A percentile compares a stretch with the other conserved stretches of the same genome.
These are phyloP conservation scores for Mirza zaza DNA, from an alignment of 2,113 vertebrate species.

Conservation along the genomic window DNA sequence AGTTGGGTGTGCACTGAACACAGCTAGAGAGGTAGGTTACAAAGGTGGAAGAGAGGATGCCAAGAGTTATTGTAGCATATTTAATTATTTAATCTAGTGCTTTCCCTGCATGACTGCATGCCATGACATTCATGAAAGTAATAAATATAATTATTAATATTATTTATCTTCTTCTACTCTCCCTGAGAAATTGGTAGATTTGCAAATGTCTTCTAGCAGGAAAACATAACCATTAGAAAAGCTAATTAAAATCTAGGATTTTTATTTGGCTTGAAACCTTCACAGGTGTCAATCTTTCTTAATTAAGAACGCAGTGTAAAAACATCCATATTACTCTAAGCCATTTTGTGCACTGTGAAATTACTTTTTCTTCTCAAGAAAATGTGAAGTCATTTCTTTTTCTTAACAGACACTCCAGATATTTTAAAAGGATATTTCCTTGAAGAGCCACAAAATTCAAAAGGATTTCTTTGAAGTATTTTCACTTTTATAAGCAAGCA, in stretches of 20 bases:
- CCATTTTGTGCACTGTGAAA: conserved; percentile 70
- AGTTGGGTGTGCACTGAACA: background rate
- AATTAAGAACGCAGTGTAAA: conserved; percentile 75
- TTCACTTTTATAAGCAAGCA: conserved; percentile 38
- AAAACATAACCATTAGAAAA: conserved; percentile 73
- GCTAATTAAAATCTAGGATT: conserved; percentile 75
- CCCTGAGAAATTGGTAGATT: conserved; percentile 68
- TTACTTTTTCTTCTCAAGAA: conserved; percentile 65
- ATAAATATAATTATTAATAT: conserved; percentile 71
- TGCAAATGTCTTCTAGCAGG: conserved; percentile 72
- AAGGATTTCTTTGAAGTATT: conserved; percentile 47
- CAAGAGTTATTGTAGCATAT: background rate
- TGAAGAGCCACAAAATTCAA: background rate
- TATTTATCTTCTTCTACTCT: conserved; percentile 67
- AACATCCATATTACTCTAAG: conserved; percentile 62
- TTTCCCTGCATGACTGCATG: background rate
- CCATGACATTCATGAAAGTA: conserved; percentile 17
- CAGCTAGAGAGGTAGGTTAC: conserved; percentile 11
- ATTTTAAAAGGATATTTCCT: conserved; percentile 65
- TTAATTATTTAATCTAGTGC: conserved; percentile 51
- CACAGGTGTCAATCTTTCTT: conserved; percentile 80
- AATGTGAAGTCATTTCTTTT: conserved; percentile 58
- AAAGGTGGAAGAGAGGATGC: conserved; percentile 24
- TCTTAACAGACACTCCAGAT: conserved; percentile 7
- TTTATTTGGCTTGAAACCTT: conserved; percentile 76